Evolutionary conservation across 2,888 invertebrate genomes (phyloP).

Genomic region (Apamea sordens): DNA sequence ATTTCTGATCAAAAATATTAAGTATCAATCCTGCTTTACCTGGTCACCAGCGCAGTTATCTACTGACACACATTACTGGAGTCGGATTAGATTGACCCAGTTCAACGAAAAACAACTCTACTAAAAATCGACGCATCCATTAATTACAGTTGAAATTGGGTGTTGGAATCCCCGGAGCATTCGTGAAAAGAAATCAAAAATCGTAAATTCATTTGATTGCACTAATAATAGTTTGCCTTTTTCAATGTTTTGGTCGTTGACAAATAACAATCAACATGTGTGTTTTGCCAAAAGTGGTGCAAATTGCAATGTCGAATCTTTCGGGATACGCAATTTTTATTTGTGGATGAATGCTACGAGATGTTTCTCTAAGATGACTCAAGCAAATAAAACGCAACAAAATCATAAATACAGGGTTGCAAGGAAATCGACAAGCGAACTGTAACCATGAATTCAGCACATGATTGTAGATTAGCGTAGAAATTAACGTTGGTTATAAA

Average conservation of each 20-base stretch:
- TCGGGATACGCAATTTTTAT: not conserved
- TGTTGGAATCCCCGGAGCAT: slow-evolving; percentile 2
- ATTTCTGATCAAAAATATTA: not conserved
- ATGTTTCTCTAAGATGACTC: not conserved
- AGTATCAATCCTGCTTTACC: not conserved
- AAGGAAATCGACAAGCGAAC: not conserved
- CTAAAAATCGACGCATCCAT: not conserved
- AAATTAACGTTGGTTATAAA: not conserved
- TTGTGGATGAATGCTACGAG: not conserved
- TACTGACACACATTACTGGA: not conserved
- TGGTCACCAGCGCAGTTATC: not conserved
- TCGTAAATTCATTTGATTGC: not conserved
- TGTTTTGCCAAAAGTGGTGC: slow-evolving; percentile 16
- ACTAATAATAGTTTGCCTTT: not conserved
- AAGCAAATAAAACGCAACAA: not conserved
- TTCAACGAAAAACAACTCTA: slow-evolving; percentile 13
- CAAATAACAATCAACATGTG: not conserved
- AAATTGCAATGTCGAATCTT: not conserved
- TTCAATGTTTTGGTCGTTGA: not conserved
- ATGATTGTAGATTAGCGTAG: not conserved
- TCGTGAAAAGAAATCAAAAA: slow-evolving; percentile 3
- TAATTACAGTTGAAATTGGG: slow-evolving; percentile 10
- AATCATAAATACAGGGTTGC: not conserved
- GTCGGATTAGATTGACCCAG: slow-evolving; percentile 23
- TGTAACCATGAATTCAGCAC: not conserved